A percentile compares a stretch with the other conserved stretches of the same genome.
Evolutionary conservation across 2,797 vertebrate species (phyloP).

Genomic region (Garrulus glandarius): DNA sequence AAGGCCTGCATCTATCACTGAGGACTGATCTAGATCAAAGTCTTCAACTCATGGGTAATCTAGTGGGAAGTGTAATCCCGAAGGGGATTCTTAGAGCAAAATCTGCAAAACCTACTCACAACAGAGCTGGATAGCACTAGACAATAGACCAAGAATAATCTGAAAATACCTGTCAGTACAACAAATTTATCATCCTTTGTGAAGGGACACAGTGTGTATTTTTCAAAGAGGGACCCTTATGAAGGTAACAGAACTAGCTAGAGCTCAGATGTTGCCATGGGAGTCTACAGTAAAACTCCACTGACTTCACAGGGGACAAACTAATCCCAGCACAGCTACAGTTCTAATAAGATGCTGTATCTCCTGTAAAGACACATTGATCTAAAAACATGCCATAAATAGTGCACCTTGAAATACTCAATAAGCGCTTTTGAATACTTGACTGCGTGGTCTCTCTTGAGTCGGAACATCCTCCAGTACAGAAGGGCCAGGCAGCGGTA

Average conservation of each 20-base stretch:
- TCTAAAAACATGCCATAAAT: not conserved
- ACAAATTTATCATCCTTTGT: not conserved
- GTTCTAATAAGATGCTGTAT: not conserved
- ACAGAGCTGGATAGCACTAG: not conserved
- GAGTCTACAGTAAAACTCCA: not conserved
- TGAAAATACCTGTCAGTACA: not conserved
- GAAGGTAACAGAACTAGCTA: not conserved
- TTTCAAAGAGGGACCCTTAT: not conserved
- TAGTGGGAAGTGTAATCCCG: not conserved
- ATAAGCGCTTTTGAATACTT: conserved; percentile 97
- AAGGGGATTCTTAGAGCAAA: not conserved
- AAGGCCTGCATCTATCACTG: not conserved
- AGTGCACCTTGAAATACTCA: conserved; percentile 94
- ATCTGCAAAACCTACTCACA: not conserved
- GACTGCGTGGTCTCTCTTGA: conserved; percentile 95
- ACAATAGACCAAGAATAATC: not conserved
- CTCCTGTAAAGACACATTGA: not conserved
- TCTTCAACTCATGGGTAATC: not conserved
- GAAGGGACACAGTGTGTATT: not conserved
- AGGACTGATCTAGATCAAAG: not conserved
- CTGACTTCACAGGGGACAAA: not conserved
- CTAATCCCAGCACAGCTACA: not conserved
- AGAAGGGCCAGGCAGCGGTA: conserved; percentile 96
- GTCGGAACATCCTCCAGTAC: conserved; percentile 97
- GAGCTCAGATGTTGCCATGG: not conserved